Evolutionary conservation across 2,888 invertebrate species (phyloP), one percentile per base, ranked within the genome.

Genomic region (Bugulina stolonifera): DNA sequence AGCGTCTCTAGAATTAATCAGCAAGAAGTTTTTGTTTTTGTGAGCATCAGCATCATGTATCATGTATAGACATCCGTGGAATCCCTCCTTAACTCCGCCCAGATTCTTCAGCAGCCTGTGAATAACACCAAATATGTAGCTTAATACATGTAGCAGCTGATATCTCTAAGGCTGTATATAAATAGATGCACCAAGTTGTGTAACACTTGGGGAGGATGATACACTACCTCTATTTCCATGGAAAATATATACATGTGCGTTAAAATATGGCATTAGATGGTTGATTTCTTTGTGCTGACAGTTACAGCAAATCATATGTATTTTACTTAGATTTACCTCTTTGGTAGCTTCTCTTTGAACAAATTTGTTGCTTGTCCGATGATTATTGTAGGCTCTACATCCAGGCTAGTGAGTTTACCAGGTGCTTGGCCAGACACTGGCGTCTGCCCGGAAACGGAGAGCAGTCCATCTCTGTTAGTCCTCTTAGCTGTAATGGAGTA

Each of bases 281-380:
- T n/a, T n/a, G n/a, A n/a, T n/a, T n/a, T n/a, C n/a, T n/a, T n/a
- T n/a, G n/a, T n/a, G n/a, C n/a, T n/a, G n/a, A n/a, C n/a, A n/a
- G n/a, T n/a, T n/a, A n/a, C n/a, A n/a, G n/a, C n/a, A n/a, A n/a
- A n/a, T n/a, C n/a, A n/a, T n/a, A n/a, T n/a, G n/a, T n/a, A n/a
- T n/a, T n/a, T n/a, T n/a, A n/a, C n/a, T n/a, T n/a, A 43, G 5
- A 23, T n/a, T 25, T 64, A 64, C 64, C 32, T 64, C 32, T 64
- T 64, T 5, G 64, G 64, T 14, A 64, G 10, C 18, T 14, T 25
- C 5, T 14, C 18, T 18, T 32, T 27, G 32, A 64, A 34, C 2
- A 10, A 22, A 18, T 10, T 14, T 3, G 27, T 29, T 2, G 34
- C 64, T 5, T 64, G 64, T 27, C 64, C 64, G 14, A 64, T 64